A percentile compares a stretch with the other conserved stretches of the same genome.
phyloP scores from a whole-genome alignment of 2,113 vertebrate species.

The Mormyrus lacerda region DNA sequence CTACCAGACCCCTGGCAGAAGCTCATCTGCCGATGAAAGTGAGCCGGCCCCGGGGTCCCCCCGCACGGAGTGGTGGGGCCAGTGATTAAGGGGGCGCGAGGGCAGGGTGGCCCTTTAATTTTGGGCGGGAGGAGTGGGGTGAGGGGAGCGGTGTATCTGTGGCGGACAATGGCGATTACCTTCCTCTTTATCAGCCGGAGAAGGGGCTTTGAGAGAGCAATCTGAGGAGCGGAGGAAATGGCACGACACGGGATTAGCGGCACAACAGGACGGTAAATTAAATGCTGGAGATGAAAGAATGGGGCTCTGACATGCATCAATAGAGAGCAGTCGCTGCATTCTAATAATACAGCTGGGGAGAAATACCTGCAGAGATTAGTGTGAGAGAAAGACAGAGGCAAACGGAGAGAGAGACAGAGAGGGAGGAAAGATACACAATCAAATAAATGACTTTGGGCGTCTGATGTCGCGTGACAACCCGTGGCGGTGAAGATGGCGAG shows the following conservation, averaged over 20 bases:
- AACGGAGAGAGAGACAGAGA: conserved; percentile 18
- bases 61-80: conserved; percentile 61
- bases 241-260: conserved; percentile 97
- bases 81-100: conserved; percentile 70
- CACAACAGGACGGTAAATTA: conserved; percentile 89
- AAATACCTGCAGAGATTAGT: conserved; percentile 78
- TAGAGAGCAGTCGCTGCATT: conserved; percentile 71
- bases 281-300: conserved; percentile 92
- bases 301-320: conserved; percentile 78
- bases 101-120: conserved; percentile 72
- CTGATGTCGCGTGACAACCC: conserved; percentile 48
- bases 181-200: conserved; percentile 96
- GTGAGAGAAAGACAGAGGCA: conserved; percentile 30
- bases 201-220: conserved; percentile 90
- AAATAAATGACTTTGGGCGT: conserved; percentile 53
- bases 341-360: conserved; percentile 67
- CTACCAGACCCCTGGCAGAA: neutral
- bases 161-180: conserved; percentile 95
- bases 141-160: conserved; percentile 62
- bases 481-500: conserved; percentile 17
- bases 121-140: conserved; percentile 47
- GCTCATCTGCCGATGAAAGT: conserved; percentile 62
- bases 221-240: conserved; percentile 95
- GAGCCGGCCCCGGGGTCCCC: conserved; percentile 62
- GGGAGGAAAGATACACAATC: conserved; percentile 44